These are phyloP conservation scores for Drosophila nigritarsus DNA, from an alignment of 2,888 invertebrate species.

Conservation along the genomic window DNA sequence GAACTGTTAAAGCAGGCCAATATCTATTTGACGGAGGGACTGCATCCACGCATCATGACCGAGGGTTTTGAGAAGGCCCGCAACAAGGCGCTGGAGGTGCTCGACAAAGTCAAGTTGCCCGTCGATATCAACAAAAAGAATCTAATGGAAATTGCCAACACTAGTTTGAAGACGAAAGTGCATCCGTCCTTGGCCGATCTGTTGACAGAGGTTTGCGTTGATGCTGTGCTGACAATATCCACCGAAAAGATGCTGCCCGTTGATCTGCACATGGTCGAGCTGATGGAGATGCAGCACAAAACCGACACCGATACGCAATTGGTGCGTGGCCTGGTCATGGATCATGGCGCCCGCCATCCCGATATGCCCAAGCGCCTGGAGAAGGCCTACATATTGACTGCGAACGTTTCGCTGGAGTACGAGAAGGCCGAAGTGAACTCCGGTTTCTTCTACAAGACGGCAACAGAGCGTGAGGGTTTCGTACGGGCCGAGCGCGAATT, in stretches of 20 bases:
- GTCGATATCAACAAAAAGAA: conserved; percentile 88
- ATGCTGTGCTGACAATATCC: conserved; percentile 94
- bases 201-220: conserved; percentile 95
- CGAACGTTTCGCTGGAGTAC: conserved; percentile 99
- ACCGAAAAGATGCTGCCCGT: conserved; percentile 86
- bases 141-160: conserved; percentile 94
- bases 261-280: conserved; percentile 99
- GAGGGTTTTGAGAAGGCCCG: conserved; percentile 98
- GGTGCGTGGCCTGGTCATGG: conserved; percentile 95
- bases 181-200: conserved; percentile 94
- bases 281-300: conserved; percentile 99
- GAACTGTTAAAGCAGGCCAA: conserved; percentile 99
- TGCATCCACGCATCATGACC: conserved; percentile 95
- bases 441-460: conserved; percentile 99
- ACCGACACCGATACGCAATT: conserved; percentile 92
- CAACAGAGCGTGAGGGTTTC: conserved; percentile 97
- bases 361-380: conserved; percentile 98
- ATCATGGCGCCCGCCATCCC: conserved; percentile 98
- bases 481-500: conserved; percentile 97
- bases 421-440: conserved; percentile 99
- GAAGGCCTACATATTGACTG: conserved; percentile 97
- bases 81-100: conserved; percentile 92
- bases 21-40: conserved; percentile 95
- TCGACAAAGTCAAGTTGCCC: conserved; percentile 94
- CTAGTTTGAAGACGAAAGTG: conserved; percentile 96